phyloP scores from a whole-genome alignment of 2,888 invertebrate species.

The Pheosia tremula region DNA sequence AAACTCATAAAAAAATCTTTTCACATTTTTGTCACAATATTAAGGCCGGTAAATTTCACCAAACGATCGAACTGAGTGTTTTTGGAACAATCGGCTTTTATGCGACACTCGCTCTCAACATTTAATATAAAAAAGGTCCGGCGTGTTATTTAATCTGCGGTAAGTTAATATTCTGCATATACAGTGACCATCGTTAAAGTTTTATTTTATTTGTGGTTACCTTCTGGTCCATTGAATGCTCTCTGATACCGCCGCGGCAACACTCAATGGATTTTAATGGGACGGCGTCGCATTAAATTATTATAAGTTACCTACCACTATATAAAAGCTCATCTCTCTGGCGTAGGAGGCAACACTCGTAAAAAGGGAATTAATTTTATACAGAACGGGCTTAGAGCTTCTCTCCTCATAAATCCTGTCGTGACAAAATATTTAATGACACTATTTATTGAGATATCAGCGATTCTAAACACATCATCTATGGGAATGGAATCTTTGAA shows the following conservation, averaged over 20 bases:
- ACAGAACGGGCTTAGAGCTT: constrained; percentile 47
- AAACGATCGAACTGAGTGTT: not conserved
- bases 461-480: constrained; percentile 36
- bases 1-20: constrained; percentile 1
- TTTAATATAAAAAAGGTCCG: constrained; percentile 24
- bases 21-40: constrained; percentile 3
- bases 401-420: constrained; percentile 50
- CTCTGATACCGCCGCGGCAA: constrained; percentile 52
- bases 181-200: constrained; percentile 32
- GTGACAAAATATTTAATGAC: constrained; percentile 68
- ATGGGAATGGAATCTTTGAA: constrained; percentile 36
- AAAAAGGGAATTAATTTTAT: constrained; percentile 60
- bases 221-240: constrained; percentile 56
- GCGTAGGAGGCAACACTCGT: constrained; percentile 55
- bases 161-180: constrained; percentile 46
- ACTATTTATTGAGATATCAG: constrained; percentile 57
- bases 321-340: constrained; percentile 39
- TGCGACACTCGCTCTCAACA: constrained; percentile 2
- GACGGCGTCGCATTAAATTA: constrained; percentile 49
- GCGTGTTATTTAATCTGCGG: constrained; percentile 41
- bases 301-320: constrained; percentile 54
- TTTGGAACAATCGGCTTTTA: constrained; percentile 1
- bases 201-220: constrained; percentile 55
- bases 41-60: constrained; percentile 3
- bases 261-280: constrained; percentile 77